phyloP scores from a whole-genome alignment of 2,888 invertebrate species.

The Odontomyia ornata region DNA sequence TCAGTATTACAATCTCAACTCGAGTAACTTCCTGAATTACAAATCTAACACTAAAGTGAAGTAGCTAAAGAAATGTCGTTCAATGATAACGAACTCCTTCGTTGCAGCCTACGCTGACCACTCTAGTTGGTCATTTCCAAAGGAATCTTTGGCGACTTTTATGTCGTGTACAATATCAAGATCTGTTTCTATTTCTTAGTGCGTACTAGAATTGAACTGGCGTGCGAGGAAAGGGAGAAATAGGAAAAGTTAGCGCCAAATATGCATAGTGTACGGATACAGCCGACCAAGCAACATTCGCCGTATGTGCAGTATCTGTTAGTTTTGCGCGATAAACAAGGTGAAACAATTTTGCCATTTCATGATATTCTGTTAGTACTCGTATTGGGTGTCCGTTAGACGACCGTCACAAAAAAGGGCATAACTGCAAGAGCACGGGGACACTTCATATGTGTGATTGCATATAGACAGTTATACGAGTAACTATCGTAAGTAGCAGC shows the following conservation, averaged over 20 bases:
- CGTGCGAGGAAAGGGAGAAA: background rate
- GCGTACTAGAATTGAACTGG: background rate
- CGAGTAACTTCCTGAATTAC: conserved; percentile 40
- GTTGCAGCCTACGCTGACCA: conserved; percentile 1
- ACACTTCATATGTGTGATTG: conserved; percentile 10
- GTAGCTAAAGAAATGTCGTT: conserved; percentile 35
- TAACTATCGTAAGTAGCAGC: no score
- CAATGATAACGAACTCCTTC: conserved; percentile 12
- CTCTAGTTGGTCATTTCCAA: background rate
- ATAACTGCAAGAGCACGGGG: conserved; percentile 24
- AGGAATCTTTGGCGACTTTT: conserved; percentile 5
- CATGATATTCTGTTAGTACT: conserved; percentile 9
- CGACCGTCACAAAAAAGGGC: conserved; percentile 23
- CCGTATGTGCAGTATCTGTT: background rate
- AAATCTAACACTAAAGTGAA: conserved; percentile 40
- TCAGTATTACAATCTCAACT: conserved; percentile 6
- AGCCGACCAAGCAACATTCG: background rate
- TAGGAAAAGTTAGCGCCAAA: background rate
- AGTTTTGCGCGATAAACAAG: conserved; percentile 1
- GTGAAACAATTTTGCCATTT: conserved; percentile 33
- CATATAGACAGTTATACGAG: background rate
- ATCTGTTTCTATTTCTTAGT: conserved; percentile 12
- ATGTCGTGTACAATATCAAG: conserved; percentile 35
- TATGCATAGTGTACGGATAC: conserved; percentile 17
- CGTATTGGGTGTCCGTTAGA: conserved; percentile 26